phyloP scores from a whole-genome alignment of 2,888 invertebrate species.

The Pachydiplax longipennis region DNA sequence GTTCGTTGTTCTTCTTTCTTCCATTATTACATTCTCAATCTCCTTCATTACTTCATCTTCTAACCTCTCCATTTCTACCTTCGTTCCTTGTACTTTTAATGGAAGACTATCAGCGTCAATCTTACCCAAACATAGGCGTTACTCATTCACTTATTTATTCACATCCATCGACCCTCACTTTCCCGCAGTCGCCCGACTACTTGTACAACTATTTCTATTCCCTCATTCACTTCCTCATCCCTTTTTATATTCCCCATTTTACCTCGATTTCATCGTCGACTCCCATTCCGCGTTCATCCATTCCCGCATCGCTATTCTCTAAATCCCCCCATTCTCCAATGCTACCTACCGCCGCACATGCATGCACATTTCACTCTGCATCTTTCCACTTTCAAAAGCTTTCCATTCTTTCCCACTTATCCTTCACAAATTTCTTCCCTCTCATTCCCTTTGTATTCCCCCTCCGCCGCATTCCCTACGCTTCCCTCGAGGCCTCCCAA shows the following conservation, averaged over 20 bases:
- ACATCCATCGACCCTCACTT: no score
- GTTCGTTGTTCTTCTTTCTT: no score
- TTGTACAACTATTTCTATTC: background rate
- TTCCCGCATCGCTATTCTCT: no score
- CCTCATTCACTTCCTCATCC: background rate
- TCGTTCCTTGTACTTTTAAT: no score
- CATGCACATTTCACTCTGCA: background rate
- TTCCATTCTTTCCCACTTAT: background rate
- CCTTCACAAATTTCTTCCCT: background rate
- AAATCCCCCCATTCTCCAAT: background rate
- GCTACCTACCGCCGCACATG: background rate
- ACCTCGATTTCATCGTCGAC: background rate
- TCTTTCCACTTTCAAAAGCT: background rate
- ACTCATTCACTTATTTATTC: no score
- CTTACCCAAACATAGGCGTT: no score
- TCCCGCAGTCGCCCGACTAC: background rate
- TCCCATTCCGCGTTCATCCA: no score
- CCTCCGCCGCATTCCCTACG: background rate
- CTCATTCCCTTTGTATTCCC: background rate
- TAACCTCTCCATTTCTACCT: no score
- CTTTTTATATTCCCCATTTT: background rate
- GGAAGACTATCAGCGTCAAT: no score
- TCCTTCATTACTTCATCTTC: no score
- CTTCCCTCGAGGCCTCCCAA: background rate
- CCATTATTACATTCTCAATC: no score